Percentiles rank a stretch among this genome's conserved stretches.
Evolutionary conservation across 2,888 invertebrate species (phyloP).

Genomic region (Caradrina kadenii): DNA sequence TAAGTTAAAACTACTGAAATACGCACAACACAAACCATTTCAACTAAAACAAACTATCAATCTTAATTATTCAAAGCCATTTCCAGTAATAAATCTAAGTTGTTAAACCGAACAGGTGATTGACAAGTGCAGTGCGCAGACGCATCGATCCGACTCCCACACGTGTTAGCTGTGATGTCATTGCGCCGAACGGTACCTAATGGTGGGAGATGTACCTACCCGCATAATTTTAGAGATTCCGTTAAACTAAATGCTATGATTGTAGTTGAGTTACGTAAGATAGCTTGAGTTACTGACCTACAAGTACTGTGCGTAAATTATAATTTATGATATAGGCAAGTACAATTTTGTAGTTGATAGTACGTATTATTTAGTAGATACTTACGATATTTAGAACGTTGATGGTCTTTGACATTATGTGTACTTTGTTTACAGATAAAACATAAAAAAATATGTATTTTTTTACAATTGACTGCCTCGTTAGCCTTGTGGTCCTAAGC

Average conservation of each 20-base stretch:
- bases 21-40: background rate
- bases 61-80: constrained; percentile 1
- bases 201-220: constrained; percentile 39
- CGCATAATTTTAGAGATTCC: constrained; percentile 55
- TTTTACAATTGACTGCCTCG: too few species aligned
- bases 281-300: constrained; percentile 49
- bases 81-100: constrained; percentile 43
- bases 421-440: background rate
- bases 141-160: constrained; percentile 59
- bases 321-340: constrained; percentile 1
- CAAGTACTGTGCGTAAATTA: constrained; percentile 18
- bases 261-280: constrained; percentile 40
- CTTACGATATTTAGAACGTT: background rate
- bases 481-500: too few species aligned
- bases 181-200: constrained; percentile 70
- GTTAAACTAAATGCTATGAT: constrained; percentile 50
- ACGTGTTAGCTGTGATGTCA: constrained; percentile 63
- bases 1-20: background rate
- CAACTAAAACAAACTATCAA: too few species aligned
- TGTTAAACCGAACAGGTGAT: constrained; percentile 62
- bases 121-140: constrained; percentile 65
- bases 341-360: background rate
- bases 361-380: background rate
- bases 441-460: too few species aligned
- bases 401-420: background rate